Base-by-base conservation (phyloP, 2,888 invertebrate genomes). In the Lasioglossum lativentre region DNA sequence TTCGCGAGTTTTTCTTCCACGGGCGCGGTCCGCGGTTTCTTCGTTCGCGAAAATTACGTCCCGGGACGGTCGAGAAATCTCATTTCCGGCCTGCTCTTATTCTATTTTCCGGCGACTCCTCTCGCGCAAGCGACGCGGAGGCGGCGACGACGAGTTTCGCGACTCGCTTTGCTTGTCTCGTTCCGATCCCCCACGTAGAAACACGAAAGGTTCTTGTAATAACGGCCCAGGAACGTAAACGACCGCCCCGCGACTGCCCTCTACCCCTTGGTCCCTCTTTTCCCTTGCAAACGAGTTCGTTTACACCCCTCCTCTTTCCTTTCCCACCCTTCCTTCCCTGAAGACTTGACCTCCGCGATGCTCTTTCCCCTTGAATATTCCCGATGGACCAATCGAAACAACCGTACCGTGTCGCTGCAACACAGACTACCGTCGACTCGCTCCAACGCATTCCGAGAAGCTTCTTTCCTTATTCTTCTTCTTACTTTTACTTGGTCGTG, bases 61-160 rank as follows among this genome's bases (percentile, higher is more conserved):
- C 56, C 68, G n/a, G 38, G 68, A 38, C 56, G 56, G 45, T 70
- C 72, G 71, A 84, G 82, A 82, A 87, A 87, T 88, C 84, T 87
- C 87, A 83, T 89, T 89, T 87, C 88, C 89, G 85, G 75, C 66
- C 56, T 56, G n/a, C 34, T 80, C 72, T 75, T 73, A 68, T 76
- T 87, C 82, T 66, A 76, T 82, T 87, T 78, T 77, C 77, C 56
- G 71, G 12, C 23, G 70, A 27, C 42, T 27, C 12, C 30, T 47
- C 47, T 34, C 72, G 16, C 3, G 16, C 68, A 42, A 6, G 27
- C 34, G 47, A 23, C 12, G 14, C 42, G 42, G 12, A 12, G 42
- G 3, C 42, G 23, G 2, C 47, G 38, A 19, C 77, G 40, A 40
- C 66, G 72, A 71, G 78, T 79, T 56, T 38, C 38, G 78, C 66